Evolutionary conservation across 2,888 invertebrate species (phyloP).

Genomic region (Sesia bembeciformis): DNA sequence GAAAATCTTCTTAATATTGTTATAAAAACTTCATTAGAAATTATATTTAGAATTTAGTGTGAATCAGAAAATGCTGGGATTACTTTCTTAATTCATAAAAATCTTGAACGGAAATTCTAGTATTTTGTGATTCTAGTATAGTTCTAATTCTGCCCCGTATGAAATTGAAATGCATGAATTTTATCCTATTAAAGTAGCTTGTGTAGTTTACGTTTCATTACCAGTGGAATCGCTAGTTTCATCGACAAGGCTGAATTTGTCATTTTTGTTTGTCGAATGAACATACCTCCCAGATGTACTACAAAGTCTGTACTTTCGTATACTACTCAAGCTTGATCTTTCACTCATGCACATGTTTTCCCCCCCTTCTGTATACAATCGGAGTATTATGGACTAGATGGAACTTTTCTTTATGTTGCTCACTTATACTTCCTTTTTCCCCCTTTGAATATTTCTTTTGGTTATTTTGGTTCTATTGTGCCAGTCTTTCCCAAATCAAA

Average conservation of each 20-base stretch:
- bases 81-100: too few species aligned
- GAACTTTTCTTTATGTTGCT: too few species aligned
- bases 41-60: too few species aligned
- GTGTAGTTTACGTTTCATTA: not conserved
- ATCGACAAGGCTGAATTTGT: not conserved
- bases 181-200: not conserved
- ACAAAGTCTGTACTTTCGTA: not conserved
- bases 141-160: not conserved
- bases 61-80: too few species aligned
- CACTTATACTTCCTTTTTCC: too few species aligned
- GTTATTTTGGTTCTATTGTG: too few species aligned
- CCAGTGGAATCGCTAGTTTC: not conserved
- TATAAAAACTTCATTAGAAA: too few species aligned
- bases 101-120: too few species aligned
- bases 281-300: not conserved
- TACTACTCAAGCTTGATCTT: constrained; percentile 1
- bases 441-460: too few species aligned
- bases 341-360: constrained; percentile 4
- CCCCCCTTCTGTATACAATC: constrained; percentile 6
- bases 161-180: not conserved
- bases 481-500: too few species aligned
- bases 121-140: not conserved
- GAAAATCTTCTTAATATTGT: too few species aligned
- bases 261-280: not conserved
- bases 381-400: constrained; percentile 19